Conservation (phyloP, 2,888 invertebrate genomes). For the Andrena hattorfiana region DNA sequence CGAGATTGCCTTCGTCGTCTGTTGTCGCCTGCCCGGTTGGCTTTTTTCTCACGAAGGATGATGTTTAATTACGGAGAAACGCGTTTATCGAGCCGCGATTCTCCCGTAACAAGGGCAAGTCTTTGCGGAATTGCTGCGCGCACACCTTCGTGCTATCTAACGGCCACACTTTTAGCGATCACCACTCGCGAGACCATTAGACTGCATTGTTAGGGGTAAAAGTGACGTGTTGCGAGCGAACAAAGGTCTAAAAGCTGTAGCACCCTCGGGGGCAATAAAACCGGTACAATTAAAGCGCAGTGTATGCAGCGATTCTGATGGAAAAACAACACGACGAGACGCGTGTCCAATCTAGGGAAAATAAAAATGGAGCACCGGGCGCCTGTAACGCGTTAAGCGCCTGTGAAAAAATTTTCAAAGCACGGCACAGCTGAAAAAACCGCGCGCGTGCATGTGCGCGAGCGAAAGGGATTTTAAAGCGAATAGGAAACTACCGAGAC, state of each 20-base stretch:
- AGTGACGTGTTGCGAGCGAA: background rate
- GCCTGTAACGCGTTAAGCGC: slow-evolving; percentile 55
- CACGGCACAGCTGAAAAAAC: slow-evolving; percentile 36
- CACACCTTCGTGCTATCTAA: too few species aligned
- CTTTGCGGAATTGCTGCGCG: background rate
- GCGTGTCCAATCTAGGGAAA: slow-evolving; percentile 38
- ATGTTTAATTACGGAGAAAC: slow-evolving; percentile 65
- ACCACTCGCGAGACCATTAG: background rate
- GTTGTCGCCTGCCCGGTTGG: slow-evolving; percentile 8
- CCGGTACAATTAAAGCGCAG: background rate
- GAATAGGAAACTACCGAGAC: slow-evolving; percentile 51
- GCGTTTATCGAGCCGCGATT: slow-evolving; percentile 27
- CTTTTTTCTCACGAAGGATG: slow-evolving; percentile 48
- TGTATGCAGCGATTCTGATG: slow-evolving; percentile 4
- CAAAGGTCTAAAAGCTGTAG: background rate
- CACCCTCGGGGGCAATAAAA: slow-evolving; percentile 8
- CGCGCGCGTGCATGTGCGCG: slow-evolving; percentile 8
- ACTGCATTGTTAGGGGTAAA: background rate
- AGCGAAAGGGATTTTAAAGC: slow-evolving; percentile 58
- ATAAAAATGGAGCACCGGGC: slow-evolving; percentile 43
- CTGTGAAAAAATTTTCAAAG: slow-evolving; percentile 43
- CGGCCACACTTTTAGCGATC: background rate
- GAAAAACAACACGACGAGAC: slow-evolving; percentile 11
- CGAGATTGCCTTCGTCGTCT: slow-evolving; percentile 73
- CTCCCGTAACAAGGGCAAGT: background rate